These are phyloP conservation scores for Malacoctenus gilli DNA, from an alignment of 2,797 vertebrate species.

Conservation along the genomic window DNA sequence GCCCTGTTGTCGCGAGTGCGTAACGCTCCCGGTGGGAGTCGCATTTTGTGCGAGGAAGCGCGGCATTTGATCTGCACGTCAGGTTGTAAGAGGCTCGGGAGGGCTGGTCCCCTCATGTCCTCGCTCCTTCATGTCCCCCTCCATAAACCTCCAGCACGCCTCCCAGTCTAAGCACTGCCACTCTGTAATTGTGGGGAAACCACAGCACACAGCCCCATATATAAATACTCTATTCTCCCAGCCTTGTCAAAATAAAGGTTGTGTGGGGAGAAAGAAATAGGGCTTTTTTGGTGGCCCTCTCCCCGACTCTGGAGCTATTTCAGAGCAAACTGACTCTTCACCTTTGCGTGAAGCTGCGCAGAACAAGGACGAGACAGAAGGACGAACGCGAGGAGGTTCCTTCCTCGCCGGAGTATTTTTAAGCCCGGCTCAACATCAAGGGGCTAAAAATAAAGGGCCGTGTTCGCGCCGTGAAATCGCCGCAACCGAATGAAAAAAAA, in stretches of 20 bases:
- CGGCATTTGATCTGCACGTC: slow-evolving; percentile 48
- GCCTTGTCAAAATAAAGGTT: slow-evolving; percentile 86
- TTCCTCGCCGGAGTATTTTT: slow-evolving; percentile 22
- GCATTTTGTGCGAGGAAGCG: slow-evolving; percentile 14
- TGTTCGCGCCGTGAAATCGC: slow-evolving; percentile 27
- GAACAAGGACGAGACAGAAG: slow-evolving; percentile 48
- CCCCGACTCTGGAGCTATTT: slow-evolving; percentile 74
- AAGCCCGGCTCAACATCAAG: slow-evolving; percentile 41
- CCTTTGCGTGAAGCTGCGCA: slow-evolving; percentile 62
- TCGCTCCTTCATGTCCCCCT: slow-evolving; percentile 63
- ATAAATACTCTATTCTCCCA: slow-evolving; percentile 86
- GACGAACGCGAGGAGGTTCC: slow-evolving; percentile 47
- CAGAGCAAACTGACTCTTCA: slow-evolving; percentile 55
- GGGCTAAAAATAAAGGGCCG: slow-evolving; percentile 55
- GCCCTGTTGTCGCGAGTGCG: not conserved
- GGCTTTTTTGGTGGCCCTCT: slow-evolving; percentile 73
- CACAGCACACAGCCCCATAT: slow-evolving; percentile 84
- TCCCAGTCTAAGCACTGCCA: slow-evolving; percentile 80
- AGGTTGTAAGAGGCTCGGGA: slow-evolving; percentile 57
- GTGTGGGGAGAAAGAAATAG: slow-evolving; percentile 75
- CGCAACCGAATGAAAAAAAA: slow-evolving; percentile 26
- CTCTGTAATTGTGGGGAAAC: slow-evolving; percentile 86
- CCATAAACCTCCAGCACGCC: slow-evolving; percentile 78
- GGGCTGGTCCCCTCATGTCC: slow-evolving; percentile 71
- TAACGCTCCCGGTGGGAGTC: slow-evolving; percentile 1